These are phyloP conservation scores for Furnarius figulus DNA, from an alignment of 2,113 vertebrate species.

Conservation along the genomic window DNA sequence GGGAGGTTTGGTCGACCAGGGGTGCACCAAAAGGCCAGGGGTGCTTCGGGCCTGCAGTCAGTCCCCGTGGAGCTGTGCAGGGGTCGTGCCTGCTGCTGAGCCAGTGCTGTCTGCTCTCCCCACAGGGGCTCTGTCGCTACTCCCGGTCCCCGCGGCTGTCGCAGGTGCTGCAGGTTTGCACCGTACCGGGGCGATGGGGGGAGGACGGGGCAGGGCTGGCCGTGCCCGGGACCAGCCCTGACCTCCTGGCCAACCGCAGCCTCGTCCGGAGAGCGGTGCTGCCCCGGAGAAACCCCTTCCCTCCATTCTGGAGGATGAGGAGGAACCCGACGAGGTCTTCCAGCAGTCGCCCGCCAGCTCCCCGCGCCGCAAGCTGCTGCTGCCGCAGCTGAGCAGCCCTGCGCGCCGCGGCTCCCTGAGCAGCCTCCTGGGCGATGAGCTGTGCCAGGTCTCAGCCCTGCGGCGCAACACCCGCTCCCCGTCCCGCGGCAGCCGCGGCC, in stretches of 20 bases:
- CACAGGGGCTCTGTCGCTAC: constrained; percentile 82
- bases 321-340: constrained; percentile 70
- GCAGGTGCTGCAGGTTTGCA: constrained; percentile 75
- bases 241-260: constrained; percentile 57
- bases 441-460: constrained; percentile 80
- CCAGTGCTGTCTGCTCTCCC: not conserved
- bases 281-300: constrained; percentile 78
- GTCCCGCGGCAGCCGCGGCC: constrained; percentile 72
- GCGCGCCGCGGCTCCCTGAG: constrained; percentile 77
- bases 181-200: not conserved
- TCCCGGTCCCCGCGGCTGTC: constrained; percentile 79
- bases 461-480: constrained; percentile 78
- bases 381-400: constrained; percentile 78
- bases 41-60: rapidly evolving
- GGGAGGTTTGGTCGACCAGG: not conserved
- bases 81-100: not conserved
- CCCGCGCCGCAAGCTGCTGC: constrained; percentile 74
- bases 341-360: constrained; percentile 74
- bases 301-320: constrained; percentile 78
- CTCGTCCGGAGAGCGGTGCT: constrained; percentile 64
- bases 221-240: not conserved
- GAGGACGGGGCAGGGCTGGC: not conserved
- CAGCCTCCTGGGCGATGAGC: constrained; percentile 85
- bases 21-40: rapidly evolving
- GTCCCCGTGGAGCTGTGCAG: rapidly evolving